phyloP scores from a whole-genome alignment of 1,140 invertebrate species.

The Drosophila nigrodunni region DNA sequence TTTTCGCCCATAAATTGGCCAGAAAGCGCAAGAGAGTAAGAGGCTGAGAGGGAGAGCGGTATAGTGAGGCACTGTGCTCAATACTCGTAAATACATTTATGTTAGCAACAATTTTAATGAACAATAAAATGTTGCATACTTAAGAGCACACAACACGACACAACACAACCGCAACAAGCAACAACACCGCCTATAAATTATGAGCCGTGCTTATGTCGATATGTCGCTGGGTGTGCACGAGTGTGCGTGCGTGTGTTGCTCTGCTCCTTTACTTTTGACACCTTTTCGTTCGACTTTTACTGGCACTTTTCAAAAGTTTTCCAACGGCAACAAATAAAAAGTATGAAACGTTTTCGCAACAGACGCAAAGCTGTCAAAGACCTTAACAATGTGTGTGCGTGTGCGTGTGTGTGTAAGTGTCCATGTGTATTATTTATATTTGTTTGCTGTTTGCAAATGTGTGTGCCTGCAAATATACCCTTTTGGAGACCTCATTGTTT shows the following conservation, averaged over 20 bases:
- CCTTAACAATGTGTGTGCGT: conserved; percentile 30
- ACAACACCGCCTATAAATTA: conserved; percentile 18
- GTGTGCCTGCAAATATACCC: conserved; percentile 5
- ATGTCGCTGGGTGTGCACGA: neutral
- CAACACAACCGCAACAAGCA: conserved; percentile 29
- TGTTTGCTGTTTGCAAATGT: neutral
- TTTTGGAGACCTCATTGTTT: conserved; percentile 53
- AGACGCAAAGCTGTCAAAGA: conserved; percentile 30
- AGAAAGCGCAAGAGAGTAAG: neutral
- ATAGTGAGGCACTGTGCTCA: neutral
- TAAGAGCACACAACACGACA: conserved; percentile 41
- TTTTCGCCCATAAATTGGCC: neutral
- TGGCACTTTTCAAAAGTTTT: conserved; percentile 42
- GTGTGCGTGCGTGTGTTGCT: conserved; percentile 7
- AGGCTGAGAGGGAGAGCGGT: neutral
- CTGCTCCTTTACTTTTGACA: conserved; percentile 37
- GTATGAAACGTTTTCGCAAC: conserved; percentile 13
- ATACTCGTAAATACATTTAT: conserved; percentile 48
- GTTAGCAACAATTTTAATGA: conserved; percentile 71
- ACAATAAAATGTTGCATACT: conserved; percentile 74
- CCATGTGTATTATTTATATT: too few species aligned
- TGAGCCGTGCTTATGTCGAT: conserved; percentile 1
- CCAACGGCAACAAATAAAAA: conserved; percentile 19
- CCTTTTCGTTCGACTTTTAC: conserved; percentile 43
- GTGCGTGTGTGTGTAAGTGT: conserved; percentile 2